Evolutionary conservation across 2,113 vertebrate genomes (phyloP).

Genomic region (Myotis lucifugus): DNA sequence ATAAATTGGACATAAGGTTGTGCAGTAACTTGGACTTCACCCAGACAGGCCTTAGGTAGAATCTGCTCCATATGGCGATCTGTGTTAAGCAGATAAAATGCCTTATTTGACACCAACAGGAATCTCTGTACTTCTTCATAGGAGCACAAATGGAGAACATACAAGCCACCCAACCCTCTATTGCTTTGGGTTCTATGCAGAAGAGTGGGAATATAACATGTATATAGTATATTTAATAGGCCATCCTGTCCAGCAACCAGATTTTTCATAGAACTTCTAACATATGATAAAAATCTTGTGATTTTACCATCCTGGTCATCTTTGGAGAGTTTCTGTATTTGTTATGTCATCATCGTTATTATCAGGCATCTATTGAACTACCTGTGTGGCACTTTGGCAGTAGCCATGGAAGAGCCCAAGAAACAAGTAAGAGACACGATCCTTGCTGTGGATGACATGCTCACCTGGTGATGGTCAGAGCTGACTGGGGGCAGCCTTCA

Average conservation of each 20-base stretch:
- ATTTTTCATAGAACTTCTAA: neutral
- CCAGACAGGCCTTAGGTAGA: conserved; percentile 56
- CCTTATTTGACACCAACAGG: conserved; percentile 28
- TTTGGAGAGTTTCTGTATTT: neutral
- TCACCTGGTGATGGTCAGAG: neutral
- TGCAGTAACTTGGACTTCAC: conserved; percentile 46
- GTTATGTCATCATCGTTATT: neutral
- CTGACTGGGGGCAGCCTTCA: neutral
- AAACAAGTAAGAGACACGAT: neutral
- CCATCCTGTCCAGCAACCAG: neutral
- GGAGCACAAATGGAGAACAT: neutral
- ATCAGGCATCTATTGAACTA: neutral
- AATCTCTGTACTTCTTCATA: neutral
- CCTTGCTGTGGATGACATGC: neutral
- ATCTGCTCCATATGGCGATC: conserved; percentile 1
- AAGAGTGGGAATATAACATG: neutral
- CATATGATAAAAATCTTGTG: neutral
- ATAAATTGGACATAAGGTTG: conserved; percentile 59
- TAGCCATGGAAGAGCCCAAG: neutral
- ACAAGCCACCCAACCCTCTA: neutral
- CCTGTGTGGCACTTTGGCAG: neutral
- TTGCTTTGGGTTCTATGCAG: neutral
- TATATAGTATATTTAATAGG: neutral
- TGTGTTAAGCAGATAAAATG: neutral
- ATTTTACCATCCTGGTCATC: neutral